Base-by-base conservation (phyloP, 2,888 invertebrate species). In the Nomada flava region DNA sequence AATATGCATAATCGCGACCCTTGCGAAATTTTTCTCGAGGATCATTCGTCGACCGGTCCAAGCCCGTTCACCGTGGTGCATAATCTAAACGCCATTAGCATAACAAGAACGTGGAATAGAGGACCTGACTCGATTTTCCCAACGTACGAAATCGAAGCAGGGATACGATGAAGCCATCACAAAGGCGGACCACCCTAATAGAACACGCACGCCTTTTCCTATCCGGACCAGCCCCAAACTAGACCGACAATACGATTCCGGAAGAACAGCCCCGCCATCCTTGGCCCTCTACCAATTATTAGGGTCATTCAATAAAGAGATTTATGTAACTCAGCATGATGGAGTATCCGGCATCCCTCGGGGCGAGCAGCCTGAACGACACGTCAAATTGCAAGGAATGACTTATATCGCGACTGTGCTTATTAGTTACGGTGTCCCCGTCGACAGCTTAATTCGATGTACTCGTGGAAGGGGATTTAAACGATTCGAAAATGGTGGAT, bases 231-330 rank as follows among this genome's bases (percentile, higher is more conserved):
- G 71, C 59, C 82, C 76, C 55, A 76, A 86, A 69, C 77, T 82
- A 78, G 82, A 10, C 67, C 75, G 42, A 81, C 75, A 72, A 76
- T 76, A 55, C 67, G 44, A 36, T 23, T 53, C 76, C 80, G 80
- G 80, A 83, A 79, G 79, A 72, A 53, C 60, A 29, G 50, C 26
- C 57, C 67, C 42, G n/a, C 18, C 63, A 29, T 60, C 64, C 57
- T 62, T 15, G 55, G 42, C 85, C 76, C 78, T 70, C 50, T 23
- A 75, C 78, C 85, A 88, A 87, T 89, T 89, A 89, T 89, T 84
- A 86, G 81, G 82, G 72, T 86, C 83, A 89, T 90, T 90, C 89
- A 89, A 86, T 82, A 82, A 81, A 65, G 75, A 89, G 87, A 88
- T 89, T 89, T 89, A 84, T 88, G 89, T 88, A 86, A 88, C 86